phyloP scores from a whole-genome alignment of 2,888 invertebrate species.

The Dione vanillae region DNA sequence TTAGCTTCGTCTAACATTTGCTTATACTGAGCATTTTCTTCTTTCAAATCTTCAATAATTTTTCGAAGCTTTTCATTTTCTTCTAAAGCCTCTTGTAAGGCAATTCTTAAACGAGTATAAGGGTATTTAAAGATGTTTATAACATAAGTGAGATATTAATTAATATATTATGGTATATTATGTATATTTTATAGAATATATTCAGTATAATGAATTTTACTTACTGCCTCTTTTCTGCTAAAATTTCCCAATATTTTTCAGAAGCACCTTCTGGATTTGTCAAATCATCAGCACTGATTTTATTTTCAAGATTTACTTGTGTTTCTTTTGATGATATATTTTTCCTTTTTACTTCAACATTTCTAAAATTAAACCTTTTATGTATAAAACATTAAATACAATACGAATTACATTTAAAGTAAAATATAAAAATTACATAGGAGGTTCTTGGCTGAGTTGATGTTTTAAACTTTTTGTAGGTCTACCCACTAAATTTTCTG shows the following conservation, averaged over 20 bases:
- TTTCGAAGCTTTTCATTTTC: constrained; percentile 87
- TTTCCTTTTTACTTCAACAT: constrained; percentile 76
- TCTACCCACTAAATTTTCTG: constrained; percentile 91
- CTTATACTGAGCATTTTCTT: constrained; percentile 87
- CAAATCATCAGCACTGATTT: constrained; percentile 87
- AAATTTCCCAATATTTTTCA: constrained; percentile 89
- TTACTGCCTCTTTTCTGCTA: constrained; percentile 89
- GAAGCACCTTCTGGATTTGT: constrained; percentile 88
- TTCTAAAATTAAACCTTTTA: constrained; percentile 55
- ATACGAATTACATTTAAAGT: neutral
- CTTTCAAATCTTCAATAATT: constrained; percentile 81
- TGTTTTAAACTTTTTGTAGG: constrained; percentile 79
- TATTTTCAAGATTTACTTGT: constrained; percentile 84
- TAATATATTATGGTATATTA: too few species aligned
- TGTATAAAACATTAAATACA: neutral
- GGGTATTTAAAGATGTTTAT: too few species aligned
- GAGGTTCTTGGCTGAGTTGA: constrained; percentile 77
- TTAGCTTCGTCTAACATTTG: constrained; percentile 90
- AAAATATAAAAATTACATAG: constrained; percentile 71
- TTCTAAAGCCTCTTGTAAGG: constrained; percentile 88
- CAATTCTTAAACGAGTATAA: constrained; percentile 70
- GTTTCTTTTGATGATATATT: constrained; percentile 83
- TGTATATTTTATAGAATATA: too few species aligned
- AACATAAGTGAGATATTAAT: too few species aligned
- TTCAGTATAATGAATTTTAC: constrained; percentile 46